These are phyloP conservation scores for Sparus aurata DNA, from an alignment of 2,797 vertebrate genomes.

Conservation along the genomic window DNA sequence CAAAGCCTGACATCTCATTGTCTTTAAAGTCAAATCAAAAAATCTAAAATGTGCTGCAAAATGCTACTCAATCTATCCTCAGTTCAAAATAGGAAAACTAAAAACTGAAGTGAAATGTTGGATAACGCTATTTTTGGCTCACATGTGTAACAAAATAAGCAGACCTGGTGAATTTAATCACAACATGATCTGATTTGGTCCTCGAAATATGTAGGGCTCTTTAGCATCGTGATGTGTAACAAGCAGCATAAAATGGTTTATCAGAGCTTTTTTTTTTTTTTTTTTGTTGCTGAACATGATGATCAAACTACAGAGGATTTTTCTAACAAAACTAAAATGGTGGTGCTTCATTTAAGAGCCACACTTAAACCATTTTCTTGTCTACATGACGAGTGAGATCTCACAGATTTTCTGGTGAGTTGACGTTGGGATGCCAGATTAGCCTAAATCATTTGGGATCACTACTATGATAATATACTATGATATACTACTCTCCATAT, in stretches of 20 bases:
- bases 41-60: neutral
- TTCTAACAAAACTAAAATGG: neutral
- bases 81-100: too few relatives aligned
- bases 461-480: too few relatives aligned
- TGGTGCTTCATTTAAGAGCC: neutral
- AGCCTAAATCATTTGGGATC: conserved; percentile 45
- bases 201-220: neutral
- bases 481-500: too few relatives aligned
- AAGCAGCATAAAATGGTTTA: neutral
- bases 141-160: too few relatives aligned
- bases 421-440: conserved; percentile 37
- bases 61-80: neutral
- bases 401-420: conserved; percentile 21
- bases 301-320: neutral
- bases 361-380: neutral
- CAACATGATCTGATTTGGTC: neutral
- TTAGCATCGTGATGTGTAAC: neutral
- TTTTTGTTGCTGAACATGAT: neutral
- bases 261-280: neutral
- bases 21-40: neutral
- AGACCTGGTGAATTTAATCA: too few relatives aligned
- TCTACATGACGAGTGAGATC: conserved; percentile 1
- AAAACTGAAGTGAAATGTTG: neutral
- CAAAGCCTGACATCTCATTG: neutral
- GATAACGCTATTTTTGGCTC: neutral